Base-by-base conservation (phyloP, 2,797 vertebrate genomes). In the Thunnus albacares region DNA sequence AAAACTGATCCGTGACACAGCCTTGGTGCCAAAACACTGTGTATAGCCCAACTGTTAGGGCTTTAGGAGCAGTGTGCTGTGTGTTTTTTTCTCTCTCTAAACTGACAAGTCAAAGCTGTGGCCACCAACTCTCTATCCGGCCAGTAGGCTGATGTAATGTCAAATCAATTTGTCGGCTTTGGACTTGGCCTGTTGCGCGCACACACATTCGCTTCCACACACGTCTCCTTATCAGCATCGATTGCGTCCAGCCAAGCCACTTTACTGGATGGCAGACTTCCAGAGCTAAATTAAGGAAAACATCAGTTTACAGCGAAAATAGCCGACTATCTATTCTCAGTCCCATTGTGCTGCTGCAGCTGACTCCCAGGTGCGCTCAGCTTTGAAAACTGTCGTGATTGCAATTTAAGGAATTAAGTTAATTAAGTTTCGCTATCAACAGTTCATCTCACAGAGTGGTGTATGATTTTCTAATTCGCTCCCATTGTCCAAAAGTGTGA, bases 221-320 rank as follows among this genome's bases (percentile, higher is more conserved):
- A 89, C 78, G 65, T 84, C 78, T 88, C 77, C 71, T 92, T 90
- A 89, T 91, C 82, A 57, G 72, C 71, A 87, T 87, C 41, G 84
- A 90, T 90, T 53, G 4, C 70, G 51, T 75, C 76, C 68, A 70
- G 84, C 82, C 69, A 63, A 85, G 83, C 77, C 82, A 77, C 86
- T 90, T 83, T 68, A 60, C 69, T 26, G 59, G 80, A 84, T 91
- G 90, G 90, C 88, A 71, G 81, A 35, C 61, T 9, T 87, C 90
- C 91, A 86, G 79, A 52, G 59, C 53, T 69, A 81, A 89, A 89
- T 87, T 79, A 87, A 86, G 77, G 74, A 84, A 79, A 86, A 85
- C 75, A 86, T 86, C 70, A 35, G 67, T 84, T 87, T 81, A 55
- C 41, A 62, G 84, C 84, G 87, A 87, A 88, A 89, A 85, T 73